Evolutionary conservation across 2,797 vertebrate genomes (phyloP), one percentile per base, ranked within the genome.

Genomic region (Enteromius unitaeniatus): DNA sequence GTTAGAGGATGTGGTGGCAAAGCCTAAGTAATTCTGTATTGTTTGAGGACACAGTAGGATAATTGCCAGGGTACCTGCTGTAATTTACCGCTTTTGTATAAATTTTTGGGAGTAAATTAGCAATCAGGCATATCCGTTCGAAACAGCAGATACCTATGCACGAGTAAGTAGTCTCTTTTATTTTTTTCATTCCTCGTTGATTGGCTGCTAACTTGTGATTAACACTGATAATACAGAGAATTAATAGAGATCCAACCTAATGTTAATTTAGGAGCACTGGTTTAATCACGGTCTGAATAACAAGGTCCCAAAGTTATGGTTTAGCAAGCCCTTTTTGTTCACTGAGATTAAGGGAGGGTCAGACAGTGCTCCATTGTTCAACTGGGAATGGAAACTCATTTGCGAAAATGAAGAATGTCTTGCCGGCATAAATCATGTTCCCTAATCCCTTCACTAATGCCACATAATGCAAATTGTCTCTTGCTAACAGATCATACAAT

Each of bases 401-500:
- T 95, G 91, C 92, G 93, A 93, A 93, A 95, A 94, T 91, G 93
- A 95, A 94, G 92, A 94, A 94, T 94, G 92, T 95, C 94, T 94
- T 93, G 88, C 86, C 85, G 93, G 91, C 92, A 93, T 95, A 94
- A 95, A 95, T 96, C 93, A 93, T 89, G 91, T 92, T 92, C 91
- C 88, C 91, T 94, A 94, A 95, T 94, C 94, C 92, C 86, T 95
- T 92, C 91, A 93, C 92, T 94, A 93, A 91, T 92, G 92, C 92
- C 92, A 93, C 91, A 79, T 93, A 94, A 93, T 93, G 92, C 92
- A 93, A 94, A 94, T 93, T 92, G 92, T 93, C 93, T 93, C 91
- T 92, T 91, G 91, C 91, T 94, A 93, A 92, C 91, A 92, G 92
- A 93, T 93, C 89, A 89, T 92, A 94, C 93, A 94, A 94, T 90